Evolutionary conservation across 2,113 vertebrate species (phyloP).

Genomic region (Thalassoma bifasciatum): DNA sequence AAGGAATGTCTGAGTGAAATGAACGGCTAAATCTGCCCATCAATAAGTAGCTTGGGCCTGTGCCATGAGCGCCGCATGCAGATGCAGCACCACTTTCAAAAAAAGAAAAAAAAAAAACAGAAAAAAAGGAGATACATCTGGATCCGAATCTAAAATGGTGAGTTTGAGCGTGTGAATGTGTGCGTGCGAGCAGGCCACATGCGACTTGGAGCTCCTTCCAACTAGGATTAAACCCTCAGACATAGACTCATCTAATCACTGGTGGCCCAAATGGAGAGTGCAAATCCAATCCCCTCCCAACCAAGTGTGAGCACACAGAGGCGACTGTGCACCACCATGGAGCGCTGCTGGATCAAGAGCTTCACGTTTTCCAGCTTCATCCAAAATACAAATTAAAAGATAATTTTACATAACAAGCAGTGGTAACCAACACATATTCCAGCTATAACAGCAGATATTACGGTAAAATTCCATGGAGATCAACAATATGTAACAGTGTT

Average conservation of each 20-base stretch:
- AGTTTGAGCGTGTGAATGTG: not conserved
- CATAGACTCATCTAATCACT: constrained; percentile 79
- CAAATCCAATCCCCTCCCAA: constrained; percentile 66
- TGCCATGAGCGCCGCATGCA: constrained; percentile 62
- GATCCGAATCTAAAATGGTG: constrained; percentile 67
- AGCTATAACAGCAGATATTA: no score
- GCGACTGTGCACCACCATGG: constrained; percentile 30
- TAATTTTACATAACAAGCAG: no score
- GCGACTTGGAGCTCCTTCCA: constrained; percentile 73
- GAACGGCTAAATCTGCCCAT: constrained; percentile 74
- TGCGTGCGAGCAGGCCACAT: constrained; percentile 34
- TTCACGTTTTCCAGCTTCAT: not conserved
- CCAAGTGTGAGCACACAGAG: constrained; percentile 59
- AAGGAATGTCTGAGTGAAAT: constrained; percentile 70
- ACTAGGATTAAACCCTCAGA: constrained; percentile 78
- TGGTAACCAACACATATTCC: no score
- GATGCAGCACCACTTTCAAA: constrained; percentile 57
- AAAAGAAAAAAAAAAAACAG: constrained; percentile 28
- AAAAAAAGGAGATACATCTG: constrained; percentile 67
- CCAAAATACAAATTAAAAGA: no score
- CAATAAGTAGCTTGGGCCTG: constrained; percentile 76
- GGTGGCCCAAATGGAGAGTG: constrained; percentile 73
- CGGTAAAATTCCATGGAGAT: no score
- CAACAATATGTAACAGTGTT: no score
- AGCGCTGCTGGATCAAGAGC: constrained; percentile 39